Evolutionary conservation across 1,140 invertebrate genomes (phyloP).

Genomic region (Leptonema lineaticorne): DNA sequence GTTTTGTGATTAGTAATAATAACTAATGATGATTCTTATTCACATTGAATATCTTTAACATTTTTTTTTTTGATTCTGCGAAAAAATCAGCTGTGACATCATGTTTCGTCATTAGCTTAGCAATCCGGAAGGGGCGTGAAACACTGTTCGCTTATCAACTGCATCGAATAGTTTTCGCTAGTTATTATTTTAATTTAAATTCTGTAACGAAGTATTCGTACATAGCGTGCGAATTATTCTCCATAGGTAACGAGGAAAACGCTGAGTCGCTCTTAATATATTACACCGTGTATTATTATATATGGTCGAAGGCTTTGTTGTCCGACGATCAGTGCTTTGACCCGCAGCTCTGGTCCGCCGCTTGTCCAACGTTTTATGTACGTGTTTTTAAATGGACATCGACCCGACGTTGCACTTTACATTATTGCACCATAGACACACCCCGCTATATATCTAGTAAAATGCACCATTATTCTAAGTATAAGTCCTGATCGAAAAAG

Average conservation of each 20-base stretch:
- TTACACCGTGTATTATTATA: neutral
- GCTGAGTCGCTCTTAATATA: too few relatives aligned
- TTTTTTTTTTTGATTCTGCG: neutral
- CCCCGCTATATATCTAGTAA: too few relatives aligned
- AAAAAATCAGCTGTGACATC: neutral
- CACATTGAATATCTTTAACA: too few relatives aligned
- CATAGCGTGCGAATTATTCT: too few relatives aligned
- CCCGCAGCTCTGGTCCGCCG: neutral
- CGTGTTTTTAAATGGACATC: neutral
- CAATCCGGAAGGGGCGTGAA: neutral
- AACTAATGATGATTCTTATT: too few relatives aligned
- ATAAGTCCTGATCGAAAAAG: too few relatives aligned
- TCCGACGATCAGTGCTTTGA: slow-evolving; percentile 4
- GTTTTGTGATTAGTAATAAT: too few relatives aligned
- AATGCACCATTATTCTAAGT: too few relatives aligned
- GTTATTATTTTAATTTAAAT: too few relatives aligned
- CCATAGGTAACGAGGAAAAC: too few relatives aligned
- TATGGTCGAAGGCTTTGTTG: slow-evolving; percentile 2
- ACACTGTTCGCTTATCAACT: neutral
- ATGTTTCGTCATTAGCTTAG: neutral
- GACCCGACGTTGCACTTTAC: neutral
- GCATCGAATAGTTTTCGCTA: too few relatives aligned
- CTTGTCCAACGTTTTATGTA: neutral
- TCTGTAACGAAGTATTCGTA: too few relatives aligned
- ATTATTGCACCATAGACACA: neutral